Conservation (phyloP, 2,797 vertebrate species). For the Bradypus variegatus region DNA sequence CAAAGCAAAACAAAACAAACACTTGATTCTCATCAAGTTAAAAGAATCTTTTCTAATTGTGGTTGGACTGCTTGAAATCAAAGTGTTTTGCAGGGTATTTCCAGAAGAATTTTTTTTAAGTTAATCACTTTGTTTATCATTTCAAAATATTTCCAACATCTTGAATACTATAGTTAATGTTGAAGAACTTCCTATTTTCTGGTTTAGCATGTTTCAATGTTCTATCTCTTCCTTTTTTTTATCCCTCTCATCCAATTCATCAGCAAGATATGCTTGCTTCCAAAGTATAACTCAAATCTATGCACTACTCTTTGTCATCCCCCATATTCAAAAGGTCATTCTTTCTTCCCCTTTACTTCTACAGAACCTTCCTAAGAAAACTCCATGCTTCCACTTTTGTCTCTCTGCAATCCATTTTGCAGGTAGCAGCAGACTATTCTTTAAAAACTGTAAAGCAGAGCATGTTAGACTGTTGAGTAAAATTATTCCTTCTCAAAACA, state of each 20-base stretch:
- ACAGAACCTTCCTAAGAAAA: neutral
- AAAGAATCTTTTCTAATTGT: neutral
- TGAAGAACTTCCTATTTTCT: neutral
- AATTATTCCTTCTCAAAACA: neutral
- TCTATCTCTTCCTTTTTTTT: conserved; percentile 1
- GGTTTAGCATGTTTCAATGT: neutral
- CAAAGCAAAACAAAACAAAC: neutral
- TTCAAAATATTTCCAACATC: conserved; percentile 18
- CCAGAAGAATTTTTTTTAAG: neutral
- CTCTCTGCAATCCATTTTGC: neutral
- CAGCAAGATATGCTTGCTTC: neutral
- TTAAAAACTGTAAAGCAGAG: neutral
- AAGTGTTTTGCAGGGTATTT: neutral
- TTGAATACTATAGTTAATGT: conserved; percentile 6
- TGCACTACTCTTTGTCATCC: neutral
- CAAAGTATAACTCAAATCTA: neutral
- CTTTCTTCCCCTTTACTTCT: neutral
- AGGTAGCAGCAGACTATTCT: neutral
- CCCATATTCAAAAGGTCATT: neutral
- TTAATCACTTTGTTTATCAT: too few species aligned
- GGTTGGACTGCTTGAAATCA: neutral
- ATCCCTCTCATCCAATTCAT: neutral
- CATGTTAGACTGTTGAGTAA: neutral
- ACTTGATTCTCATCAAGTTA: neutral
- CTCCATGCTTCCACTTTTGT: neutral